Conservation (phyloP, 2,113 vertebrate genomes). For the Anser brachyrhynchus region DNA sequence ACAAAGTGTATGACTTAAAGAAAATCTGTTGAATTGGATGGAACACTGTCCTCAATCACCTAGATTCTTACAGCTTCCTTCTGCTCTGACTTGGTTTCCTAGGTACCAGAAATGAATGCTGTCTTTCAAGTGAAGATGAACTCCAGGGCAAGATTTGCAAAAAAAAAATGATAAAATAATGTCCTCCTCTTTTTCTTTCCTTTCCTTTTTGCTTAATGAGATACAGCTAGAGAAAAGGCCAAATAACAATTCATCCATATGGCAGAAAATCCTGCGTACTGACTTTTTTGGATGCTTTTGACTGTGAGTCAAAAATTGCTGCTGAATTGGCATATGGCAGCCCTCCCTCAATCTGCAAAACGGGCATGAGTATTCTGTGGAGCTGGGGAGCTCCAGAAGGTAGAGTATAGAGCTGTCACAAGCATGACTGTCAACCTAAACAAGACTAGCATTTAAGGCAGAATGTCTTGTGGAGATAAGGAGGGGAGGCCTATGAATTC, state of each 20-base stretch:
- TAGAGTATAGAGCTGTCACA: neutral
- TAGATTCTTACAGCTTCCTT: neutral
- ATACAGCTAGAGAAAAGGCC: conserved; percentile 24
- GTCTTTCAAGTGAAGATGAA: neutral
- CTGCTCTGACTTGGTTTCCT: neutral
- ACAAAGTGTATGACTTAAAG: neutral
- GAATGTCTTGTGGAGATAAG: neutral
- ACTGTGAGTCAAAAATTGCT: neutral
- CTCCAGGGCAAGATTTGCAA: neutral
- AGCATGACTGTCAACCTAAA: neutral
- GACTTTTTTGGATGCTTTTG: neutral
- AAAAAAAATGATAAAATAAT: neutral
- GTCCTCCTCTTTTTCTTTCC: neutral
- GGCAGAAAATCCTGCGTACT: conserved; percentile 8
- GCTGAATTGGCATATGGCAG: neutral
- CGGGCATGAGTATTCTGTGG: neutral
- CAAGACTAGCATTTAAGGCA: neutral
- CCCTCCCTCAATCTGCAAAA: neutral
- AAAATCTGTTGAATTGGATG: neutral
- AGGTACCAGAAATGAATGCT: neutral
- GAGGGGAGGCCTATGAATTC: neutral
- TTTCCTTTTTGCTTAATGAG: conserved; percentile 22
- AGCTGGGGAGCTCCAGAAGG: neutral
- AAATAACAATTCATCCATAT: conserved; percentile 6
- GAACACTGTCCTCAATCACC: neutral